Conservation (phyloP, 2,113 vertebrate species). For the Corynorhinus townsendii region DNA sequence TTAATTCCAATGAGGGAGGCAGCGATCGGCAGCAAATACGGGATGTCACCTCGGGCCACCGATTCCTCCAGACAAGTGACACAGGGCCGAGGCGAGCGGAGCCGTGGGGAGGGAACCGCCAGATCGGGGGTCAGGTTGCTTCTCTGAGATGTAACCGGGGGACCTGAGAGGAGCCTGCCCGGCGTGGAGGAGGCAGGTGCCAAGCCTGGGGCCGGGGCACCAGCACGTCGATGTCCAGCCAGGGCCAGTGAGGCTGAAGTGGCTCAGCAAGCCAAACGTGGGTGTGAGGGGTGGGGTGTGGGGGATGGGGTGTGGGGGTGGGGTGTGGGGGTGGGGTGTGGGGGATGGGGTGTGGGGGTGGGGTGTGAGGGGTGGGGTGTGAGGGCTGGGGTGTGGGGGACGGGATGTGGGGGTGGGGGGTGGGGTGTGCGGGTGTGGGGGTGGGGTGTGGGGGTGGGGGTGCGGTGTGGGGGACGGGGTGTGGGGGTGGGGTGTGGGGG, state of each 20-base stretch:
- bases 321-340: neutral
- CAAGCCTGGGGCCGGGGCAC: rapidly evolving
- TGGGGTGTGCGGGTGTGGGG: too few relatives aligned
- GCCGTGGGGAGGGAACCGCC: neutral
- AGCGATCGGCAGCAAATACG: rapidly evolving
- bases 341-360: too few relatives aligned
- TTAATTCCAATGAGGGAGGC: neutral
- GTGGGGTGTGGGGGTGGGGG: too few relatives aligned
- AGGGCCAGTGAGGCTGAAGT: rapidly evolving
- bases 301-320: too few relatives aligned
- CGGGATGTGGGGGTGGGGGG: too few relatives aligned
- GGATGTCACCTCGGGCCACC: neutral
- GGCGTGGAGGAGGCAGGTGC: rapidly evolving
- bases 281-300: too few relatives aligned
- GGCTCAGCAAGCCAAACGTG: rapidly evolving
- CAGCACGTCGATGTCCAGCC: rapidly evolving
- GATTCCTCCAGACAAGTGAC: neutral
- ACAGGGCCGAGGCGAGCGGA: rapidly evolving
- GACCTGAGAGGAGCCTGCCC: rapidly evolving
- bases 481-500: too few relatives aligned
- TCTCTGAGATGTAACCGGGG: neutral
- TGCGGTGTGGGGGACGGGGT: too few relatives aligned
- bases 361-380: neutral
- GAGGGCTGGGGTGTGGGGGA: too few relatives aligned
- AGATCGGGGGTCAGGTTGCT: rapidly evolving